A percentile compares a stretch with the other conserved stretches of the same genome.
phyloP scores from a whole-genome alignment of 1,140 invertebrate species.

The Popillia japonica region DNA sequence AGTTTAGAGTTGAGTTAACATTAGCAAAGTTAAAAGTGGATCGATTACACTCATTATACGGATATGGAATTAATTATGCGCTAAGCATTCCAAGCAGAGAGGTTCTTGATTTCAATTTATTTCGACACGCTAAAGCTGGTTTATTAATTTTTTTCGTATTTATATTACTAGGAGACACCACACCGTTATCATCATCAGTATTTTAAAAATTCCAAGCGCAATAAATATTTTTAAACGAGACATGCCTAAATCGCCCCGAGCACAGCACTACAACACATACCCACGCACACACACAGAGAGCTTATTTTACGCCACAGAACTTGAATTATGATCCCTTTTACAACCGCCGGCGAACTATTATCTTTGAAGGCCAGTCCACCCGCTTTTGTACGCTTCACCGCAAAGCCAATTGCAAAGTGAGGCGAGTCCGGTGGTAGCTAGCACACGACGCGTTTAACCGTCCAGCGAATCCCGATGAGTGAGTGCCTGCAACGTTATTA shows the following conservation, averaged over 20 bases:
- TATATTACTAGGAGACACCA: no score
- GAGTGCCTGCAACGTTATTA: conserved; percentile 10
- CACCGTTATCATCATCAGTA: no score
- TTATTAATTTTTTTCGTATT: no score
- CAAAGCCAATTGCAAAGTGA: conserved; percentile 4
- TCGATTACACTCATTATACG: no score
- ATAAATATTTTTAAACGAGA: conserved; percentile 5
- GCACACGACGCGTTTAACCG: background rate
- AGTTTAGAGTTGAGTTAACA: no score
- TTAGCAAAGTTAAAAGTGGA: no score
- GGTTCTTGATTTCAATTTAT: no score
- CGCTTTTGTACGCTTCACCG: background rate
- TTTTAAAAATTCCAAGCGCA: no score
- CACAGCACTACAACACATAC: background rate
- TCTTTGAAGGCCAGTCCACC: conserved; percentile 9
- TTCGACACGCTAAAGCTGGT: no score
- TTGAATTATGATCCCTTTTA: conserved; percentile 15
- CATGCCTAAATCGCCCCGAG: background rate
- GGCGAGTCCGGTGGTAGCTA: background rate
- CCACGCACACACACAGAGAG: background rate
- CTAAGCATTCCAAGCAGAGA: no score
- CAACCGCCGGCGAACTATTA: background rate
- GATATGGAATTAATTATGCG: no score
- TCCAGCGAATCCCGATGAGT: background rate
- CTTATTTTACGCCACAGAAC: background rate